Conservation (phyloP, 2,888 invertebrate genomes). For the Thumatha senex region DNA sequence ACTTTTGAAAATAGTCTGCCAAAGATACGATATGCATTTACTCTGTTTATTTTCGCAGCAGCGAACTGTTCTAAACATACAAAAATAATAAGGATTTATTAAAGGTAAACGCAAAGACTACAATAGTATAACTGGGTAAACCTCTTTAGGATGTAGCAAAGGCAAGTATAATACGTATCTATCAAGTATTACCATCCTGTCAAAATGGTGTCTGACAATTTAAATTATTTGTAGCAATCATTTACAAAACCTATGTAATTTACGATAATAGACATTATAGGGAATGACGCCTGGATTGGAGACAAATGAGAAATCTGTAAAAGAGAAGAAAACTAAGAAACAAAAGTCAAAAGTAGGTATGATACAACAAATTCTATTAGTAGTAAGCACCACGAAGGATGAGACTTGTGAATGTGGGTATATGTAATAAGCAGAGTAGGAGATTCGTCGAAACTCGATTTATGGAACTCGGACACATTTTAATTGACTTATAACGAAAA, state of each 20-base stretch:
- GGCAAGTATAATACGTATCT: neutral
- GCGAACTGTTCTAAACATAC: too few relatives aligned
- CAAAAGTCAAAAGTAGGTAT: constrained; percentile 20
- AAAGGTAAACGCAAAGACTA: too few relatives aligned
- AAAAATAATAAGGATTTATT: too few relatives aligned
- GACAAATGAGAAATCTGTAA: constrained; percentile 23
- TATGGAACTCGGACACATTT: too few relatives aligned
- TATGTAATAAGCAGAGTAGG: too few relatives aligned
- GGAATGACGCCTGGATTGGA: constrained; percentile 33
- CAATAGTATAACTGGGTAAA: too few relatives aligned
- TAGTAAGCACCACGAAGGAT: neutral
- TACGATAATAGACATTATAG: constrained; percentile 15
- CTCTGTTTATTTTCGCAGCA: too few relatives aligned
- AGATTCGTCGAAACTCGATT: too few relatives aligned
- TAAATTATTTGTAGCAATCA: constrained; percentile 36
- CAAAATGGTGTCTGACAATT: constrained; percentile 15
- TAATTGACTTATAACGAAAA: too few relatives aligned
- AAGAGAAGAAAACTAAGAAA: constrained; percentile 32
- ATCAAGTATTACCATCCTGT: neutral
- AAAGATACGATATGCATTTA: too few relatives aligned
- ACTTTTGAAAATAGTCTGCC: too few relatives aligned
- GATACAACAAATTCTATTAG: neutral
- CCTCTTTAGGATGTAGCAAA: constrained; percentile 1
- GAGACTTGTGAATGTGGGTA: too few relatives aligned
- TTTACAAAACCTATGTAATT: constrained; percentile 26